Base-by-base conservation (phyloP, 2,888 invertebrate species). In the Morpho deidamia region DNA sequence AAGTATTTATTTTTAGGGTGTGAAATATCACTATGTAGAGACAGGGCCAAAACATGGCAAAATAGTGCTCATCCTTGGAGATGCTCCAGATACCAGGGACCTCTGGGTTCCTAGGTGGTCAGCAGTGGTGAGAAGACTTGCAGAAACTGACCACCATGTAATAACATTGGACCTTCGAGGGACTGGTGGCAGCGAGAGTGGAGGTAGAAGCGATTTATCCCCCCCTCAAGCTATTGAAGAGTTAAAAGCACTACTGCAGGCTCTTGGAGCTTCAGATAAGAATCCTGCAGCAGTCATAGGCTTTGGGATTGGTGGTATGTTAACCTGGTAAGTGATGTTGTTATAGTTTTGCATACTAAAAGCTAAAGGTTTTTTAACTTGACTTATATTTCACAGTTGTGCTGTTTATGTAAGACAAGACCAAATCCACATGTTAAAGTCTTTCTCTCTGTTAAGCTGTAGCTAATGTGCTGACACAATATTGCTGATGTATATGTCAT, bases 21-120 rank as follows among this genome's bases (percentile, higher is more conserved):
- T 85, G 11, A 89, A 89, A 75, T 89, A 89, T 62, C 89, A 89
- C 62, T 89, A 89, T 65, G 84, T 88, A 11, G 84, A 87, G 69
- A 82, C 82, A 2, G 89, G 89, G 0, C 81, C 83, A 1, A 81
- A 76, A 61, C 66, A 70, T 10, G 86, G 86, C 0, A 73, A 74
- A 52, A 62, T 75, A 35, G 74, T 86, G 0, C 66, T 89, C 2
- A 76, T 88, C n/a, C 70, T 89, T 1, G 83, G 85, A 10, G 82
- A 89, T 55, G 86, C 89, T 0, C 89, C 88, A 7, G 84, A 87
- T 39, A 70, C 74, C 0, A 76, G 75, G 0, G 76, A 79, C 38
- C 63, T 84, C 0, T 84, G 84, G 81, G 75, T 79, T 1, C 77
- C 82, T 0, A 80, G 71, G 40, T 88, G 87, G 88, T 68, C 75